Evolutionary conservation across 2,888 invertebrate species (phyloP).

Genomic region (Drosophila lutescens): DNA sequence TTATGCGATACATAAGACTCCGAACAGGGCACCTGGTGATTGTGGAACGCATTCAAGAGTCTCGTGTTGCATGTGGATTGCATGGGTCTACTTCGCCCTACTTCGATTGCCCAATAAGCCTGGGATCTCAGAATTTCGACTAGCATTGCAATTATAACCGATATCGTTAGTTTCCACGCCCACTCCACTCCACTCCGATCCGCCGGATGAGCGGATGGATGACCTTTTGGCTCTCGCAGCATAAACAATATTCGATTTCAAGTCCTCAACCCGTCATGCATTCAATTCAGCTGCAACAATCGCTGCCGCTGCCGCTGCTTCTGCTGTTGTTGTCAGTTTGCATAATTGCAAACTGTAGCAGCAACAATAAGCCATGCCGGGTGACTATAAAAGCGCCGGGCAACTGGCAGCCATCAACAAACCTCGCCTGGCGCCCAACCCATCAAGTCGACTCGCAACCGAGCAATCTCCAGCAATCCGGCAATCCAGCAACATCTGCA

Average conservation of each 20-base stretch:
- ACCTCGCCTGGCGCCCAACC: slow-evolving; percentile 38
- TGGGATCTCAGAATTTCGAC: slow-evolving; percentile 18
- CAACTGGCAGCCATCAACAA: slow-evolving; percentile 54
- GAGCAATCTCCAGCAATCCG: slow-evolving; percentile 13
- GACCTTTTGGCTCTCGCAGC: slow-evolving; percentile 64
- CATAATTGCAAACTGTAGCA: slow-evolving; percentile 76
- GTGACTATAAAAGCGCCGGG: slow-evolving; percentile 61
- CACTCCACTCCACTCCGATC: slow-evolving; percentile 42
- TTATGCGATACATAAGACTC: slow-evolving; percentile 23
- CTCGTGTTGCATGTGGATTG: slow-evolving; percentile 39
- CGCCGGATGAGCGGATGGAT: slow-evolving; percentile 35
- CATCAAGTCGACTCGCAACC: slow-evolving; percentile 23
- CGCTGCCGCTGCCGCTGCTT: slow-evolving; percentile 27
- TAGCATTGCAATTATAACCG: slow-evolving; percentile 25
- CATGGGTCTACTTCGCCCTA: background rate
- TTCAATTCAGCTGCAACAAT: slow-evolving; percentile 44
- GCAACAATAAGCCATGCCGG: slow-evolving; percentile 40
- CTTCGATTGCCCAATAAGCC: slow-evolving; percentile 23
- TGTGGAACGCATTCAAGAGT: slow-evolving; percentile 39
- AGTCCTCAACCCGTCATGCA: slow-evolving; percentile 47
- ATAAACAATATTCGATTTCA: slow-evolving; percentile 65
- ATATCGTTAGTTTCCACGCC: slow-evolving; percentile 67
- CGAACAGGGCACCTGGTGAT: slow-evolving; percentile 17
- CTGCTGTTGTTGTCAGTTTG: slow-evolving; percentile 49
- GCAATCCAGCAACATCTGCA: slow-evolving; percentile 22